Evolutionary conservation across 2,888 invertebrate genomes (phyloP).

Genomic region (Tridacna gigas): DNA sequence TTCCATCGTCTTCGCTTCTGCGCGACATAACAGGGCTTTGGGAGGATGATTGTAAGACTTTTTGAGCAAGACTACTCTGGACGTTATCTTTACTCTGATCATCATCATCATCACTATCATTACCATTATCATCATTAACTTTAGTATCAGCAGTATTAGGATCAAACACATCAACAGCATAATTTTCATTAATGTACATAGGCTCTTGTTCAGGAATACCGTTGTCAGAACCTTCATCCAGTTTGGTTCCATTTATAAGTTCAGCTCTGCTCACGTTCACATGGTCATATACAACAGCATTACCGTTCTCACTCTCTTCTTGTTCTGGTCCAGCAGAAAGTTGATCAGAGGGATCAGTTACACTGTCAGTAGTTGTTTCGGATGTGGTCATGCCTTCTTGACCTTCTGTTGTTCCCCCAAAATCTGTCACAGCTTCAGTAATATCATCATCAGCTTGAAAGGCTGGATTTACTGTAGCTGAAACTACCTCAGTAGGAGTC

Average conservation of each 20-base stretch:
- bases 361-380: not conserved
- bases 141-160: not conserved
- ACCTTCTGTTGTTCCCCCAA: not conserved
- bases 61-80: not conserved
- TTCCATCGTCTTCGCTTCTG: not conserved
- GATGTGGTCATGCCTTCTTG: not conserved
- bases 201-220: not conserved
- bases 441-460: constrained; percentile 2
- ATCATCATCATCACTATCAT: not conserved
- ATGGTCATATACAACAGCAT: not conserved
- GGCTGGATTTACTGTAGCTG: constrained; percentile 12
- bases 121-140: not conserved
- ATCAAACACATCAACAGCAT: not conserved
- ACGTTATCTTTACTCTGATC: not conserved
- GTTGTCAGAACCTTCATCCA: not conserved
- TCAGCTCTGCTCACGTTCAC: not conserved
- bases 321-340: constrained; percentile 49
- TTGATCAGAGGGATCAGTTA: constrained; percentile 16
- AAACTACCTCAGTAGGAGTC: not conserved
- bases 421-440: not conserved
- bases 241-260: not conserved
- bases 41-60: constrained; percentile 4
- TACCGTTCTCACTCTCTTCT: constrained; percentile 39
- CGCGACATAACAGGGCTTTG: constrained; percentile 4
- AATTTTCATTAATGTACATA: not conserved